Evolutionary conservation across 2,888 invertebrate species (phyloP).

Genomic region (Acrobasis repandana): DNA sequence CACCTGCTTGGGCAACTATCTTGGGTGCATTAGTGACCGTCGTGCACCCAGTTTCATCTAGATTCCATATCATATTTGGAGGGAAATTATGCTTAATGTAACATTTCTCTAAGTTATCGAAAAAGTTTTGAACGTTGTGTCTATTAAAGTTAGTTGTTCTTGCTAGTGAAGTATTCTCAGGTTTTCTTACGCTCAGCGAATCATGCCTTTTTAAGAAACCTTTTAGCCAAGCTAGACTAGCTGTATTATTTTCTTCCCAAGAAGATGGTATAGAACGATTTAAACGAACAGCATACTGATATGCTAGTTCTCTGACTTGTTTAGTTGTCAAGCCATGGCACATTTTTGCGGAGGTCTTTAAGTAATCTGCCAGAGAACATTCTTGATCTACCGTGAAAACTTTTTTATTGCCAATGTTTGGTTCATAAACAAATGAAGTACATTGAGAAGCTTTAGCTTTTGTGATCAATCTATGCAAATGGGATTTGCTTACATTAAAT

Average conservation of each 20-base stretch:
- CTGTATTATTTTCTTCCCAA: constrained; percentile 17
- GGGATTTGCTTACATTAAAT: constrained; percentile 26
- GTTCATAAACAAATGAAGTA: constrained; percentile 29
- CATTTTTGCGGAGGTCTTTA: constrained; percentile 31
- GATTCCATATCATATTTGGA: constrained; percentile 30
- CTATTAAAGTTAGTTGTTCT: constrained; percentile 29
- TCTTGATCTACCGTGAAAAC: constrained; percentile 30
- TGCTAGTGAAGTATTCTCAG: constrained; percentile 22
- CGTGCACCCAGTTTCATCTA: constrained; percentile 28
- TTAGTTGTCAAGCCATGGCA: constrained; percentile 31
- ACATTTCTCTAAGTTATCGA: constrained; percentile 28
- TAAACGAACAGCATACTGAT: constrained; percentile 28
- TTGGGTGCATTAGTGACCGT: constrained; percentile 22
- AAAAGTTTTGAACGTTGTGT: constrained; percentile 29
- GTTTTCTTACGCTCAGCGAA: constrained; percentile 27
- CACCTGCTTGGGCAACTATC: constrained; percentile 24
- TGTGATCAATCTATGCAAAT: constrained; percentile 27
- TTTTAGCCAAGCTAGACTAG: constrained; percentile 72
- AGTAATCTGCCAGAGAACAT: constrained; percentile 28
- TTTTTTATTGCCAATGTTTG: constrained; percentile 28
- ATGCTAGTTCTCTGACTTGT: constrained; percentile 32
- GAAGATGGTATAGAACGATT: constrained; percentile 19
- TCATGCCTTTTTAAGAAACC: constrained; percentile 37
- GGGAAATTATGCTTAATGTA: constrained; percentile 25
- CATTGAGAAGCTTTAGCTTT: constrained; percentile 27